These are phyloP conservation scores for Coenobita brevimanus DNA, from an alignment of 1,140 invertebrate genomes.

Conservation along the genomic window DNA sequence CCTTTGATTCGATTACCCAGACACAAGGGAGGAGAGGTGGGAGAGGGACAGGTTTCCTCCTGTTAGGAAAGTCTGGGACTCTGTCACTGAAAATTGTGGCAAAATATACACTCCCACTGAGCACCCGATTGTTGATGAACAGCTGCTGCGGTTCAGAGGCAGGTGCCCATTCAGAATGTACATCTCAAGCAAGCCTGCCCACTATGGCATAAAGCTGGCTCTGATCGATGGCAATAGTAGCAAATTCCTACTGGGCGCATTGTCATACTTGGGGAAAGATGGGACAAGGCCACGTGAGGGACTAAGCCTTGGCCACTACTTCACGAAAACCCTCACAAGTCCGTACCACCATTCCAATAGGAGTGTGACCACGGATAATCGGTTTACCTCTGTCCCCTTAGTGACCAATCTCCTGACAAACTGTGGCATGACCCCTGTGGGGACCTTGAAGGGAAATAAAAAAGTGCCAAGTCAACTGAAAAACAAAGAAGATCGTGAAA, in stretches of 20 bases:
- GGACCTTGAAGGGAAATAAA: too few relatives aligned
- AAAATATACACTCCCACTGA: background rate
- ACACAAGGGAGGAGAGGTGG: too few relatives aligned
- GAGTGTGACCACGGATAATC: constrained; percentile 10
- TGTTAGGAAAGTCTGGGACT: background rate
- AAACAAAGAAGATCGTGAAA: too few relatives aligned
- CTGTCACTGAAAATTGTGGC: background rate
- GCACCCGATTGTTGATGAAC: constrained; percentile 13
- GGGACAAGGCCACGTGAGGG: too few relatives aligned
- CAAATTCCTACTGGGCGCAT: background rate
- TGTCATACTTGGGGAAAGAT: constrained; percentile 18
- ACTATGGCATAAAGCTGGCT: background rate
- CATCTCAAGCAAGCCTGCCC: constrained; percentile 13
- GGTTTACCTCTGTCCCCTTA: constrained; percentile 33
- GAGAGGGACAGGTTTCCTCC: too few relatives aligned
- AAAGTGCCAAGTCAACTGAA: too few relatives aligned
- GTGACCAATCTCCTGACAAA: too few relatives aligned
- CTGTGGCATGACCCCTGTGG: background rate
- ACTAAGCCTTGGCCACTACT: background rate
- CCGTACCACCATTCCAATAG: background rate
- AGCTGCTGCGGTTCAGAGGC: constrained; percentile 5
- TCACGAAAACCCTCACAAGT: background rate
- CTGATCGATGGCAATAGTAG: background rate
- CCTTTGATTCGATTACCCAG: too few relatives aligned
- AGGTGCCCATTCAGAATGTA: constrained; percentile 21